Percentiles rank a stretch among this genome's conserved stretches.
Evolutionary conservation across 2,797 vertebrate genomes (phyloP).

Genomic region (Amblyopsis hoosieri): DNA sequence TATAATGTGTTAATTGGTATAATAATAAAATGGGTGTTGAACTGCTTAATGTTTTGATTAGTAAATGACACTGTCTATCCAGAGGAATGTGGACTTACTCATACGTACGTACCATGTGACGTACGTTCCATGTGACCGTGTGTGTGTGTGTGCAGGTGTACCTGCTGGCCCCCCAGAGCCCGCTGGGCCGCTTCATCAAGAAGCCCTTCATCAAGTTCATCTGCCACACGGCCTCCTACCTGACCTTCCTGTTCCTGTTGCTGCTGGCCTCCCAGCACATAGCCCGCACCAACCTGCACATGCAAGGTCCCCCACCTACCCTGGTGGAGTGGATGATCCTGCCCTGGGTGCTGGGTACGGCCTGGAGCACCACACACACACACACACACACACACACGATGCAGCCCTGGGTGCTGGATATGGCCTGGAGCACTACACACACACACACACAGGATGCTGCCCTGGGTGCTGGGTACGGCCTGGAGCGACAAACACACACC

Average conservation of each 20-base stretch:
- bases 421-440: not conserved
- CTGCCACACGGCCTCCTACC: conserved; percentile 97
- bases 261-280: conserved; percentile 97
- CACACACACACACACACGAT: conserved; percentile 4
- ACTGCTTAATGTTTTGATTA: no score
- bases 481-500: not conserved
- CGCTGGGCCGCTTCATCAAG: conserved; percentile 95
- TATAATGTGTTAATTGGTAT: no score
- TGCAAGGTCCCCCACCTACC: conserved; percentile 95
- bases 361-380: not conserved
- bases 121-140: not conserved
- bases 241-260: conserved; percentile 97
- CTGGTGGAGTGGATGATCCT: conserved; percentile 98
- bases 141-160: conserved; percentile 74
- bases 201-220: conserved; percentile 99
- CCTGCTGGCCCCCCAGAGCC: conserved; percentile 92
- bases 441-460: not conserved
- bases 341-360: conserved; percentile 92
- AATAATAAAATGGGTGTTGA: no score
- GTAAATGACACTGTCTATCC: no score
- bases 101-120: no score
- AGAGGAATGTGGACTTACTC: no score
- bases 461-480: not conserved
- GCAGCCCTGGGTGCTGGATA: not conserved
- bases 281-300: conserved; percentile 93